Evolutionary conservation across 2,113 vertebrate genomes (phyloP).

Genomic region (Nycticebus coucang): DNA sequence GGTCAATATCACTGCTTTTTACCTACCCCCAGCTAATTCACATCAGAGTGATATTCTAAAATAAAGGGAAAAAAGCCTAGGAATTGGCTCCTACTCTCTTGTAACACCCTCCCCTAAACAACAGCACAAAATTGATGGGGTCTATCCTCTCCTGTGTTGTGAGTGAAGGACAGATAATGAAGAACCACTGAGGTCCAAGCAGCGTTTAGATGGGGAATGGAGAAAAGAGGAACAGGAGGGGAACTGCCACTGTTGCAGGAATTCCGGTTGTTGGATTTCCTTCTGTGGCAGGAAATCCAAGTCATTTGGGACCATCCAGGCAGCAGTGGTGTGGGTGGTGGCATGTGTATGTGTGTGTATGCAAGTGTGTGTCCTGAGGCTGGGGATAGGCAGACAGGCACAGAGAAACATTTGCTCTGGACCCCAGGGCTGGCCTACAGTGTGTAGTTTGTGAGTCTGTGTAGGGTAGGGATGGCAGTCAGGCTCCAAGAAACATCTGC

Average conservation of each 20-base stretch:
- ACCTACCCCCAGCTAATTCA: not conserved
- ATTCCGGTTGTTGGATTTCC: no score
- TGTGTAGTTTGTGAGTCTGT: not conserved
- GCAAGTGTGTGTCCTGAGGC: slow-evolving; percentile 64
- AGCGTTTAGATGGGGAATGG: slow-evolving; percentile 65
- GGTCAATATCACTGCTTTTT: slow-evolving; percentile 13
- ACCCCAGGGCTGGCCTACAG: slow-evolving; percentile 57
- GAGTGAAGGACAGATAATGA: not conserved
- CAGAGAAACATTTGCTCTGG: slow-evolving; percentile 72
- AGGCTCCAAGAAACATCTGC: slow-evolving; percentile 91
- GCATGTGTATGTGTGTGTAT: slow-evolving; percentile 53
- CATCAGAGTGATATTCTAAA: not conserved
- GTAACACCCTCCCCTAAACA: not conserved
- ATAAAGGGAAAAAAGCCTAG: not conserved
- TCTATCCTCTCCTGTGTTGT: not conserved
- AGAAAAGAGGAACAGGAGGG: slow-evolving; percentile 81
- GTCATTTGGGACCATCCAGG: slow-evolving; percentile 98
- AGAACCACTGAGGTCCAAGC: not conserved
- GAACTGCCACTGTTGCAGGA: slow-evolving; percentile 86
- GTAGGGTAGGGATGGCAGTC: slow-evolving; percentile 84
- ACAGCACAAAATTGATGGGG: not conserved
- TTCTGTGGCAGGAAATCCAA: slow-evolving; percentile 94
- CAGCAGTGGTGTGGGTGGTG: slow-evolving; percentile 83
- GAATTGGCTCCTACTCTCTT: not conserved
- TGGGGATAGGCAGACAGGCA: slow-evolving; percentile 59